Base-by-base conservation (phyloP, 1,140 invertebrate species). In the Bombus pyrosoma region DNA sequence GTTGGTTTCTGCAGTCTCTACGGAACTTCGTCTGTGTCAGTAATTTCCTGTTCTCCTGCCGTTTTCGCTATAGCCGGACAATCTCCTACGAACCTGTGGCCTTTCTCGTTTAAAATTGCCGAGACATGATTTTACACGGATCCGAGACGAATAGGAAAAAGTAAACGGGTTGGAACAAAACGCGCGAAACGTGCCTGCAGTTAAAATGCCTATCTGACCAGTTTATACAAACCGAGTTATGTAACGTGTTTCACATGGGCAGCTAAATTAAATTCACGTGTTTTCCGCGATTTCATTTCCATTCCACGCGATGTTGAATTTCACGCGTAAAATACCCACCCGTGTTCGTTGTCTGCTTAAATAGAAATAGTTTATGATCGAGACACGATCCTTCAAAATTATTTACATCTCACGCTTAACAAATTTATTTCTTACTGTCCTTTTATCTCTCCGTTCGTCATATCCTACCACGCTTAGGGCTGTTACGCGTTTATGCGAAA, bases 211-310 rank as follows among this genome's bases (percentile, higher is more conserved):
- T 53, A 53, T 74, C n/a, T n/a, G 39, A 43, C 59, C 53, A 73
- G 73, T 81, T 81, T 81, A 81, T 81, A 32, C 53, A 81, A 74
- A 68, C 39, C 28, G 22, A 81, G 69, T 62, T 81, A 34, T 73
- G 53, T 57, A 59, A 62, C 22, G 47, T 22, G 9, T 73, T 72
- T 41, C 66, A 57, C 39, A 1, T 22, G 37, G 15, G 28, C 77
- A 28, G 3, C 6, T 41, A 34, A 41, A 81, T 74, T 81, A 59
- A 73, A 74, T 62, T 25, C 47, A 39, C n/a, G 18, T 43, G 53
- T 81, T 81, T 62, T 28, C 39, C 41, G 22, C 41, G 69, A 62
- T 72, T 72, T 25, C 41, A 6, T 62, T 74, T 73, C 34, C n/a
- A 39, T 62, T 81, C 39, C 13, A 41, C 9, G 34, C 37, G 47